phyloP scores from a whole-genome alignment of 2,888 invertebrate species.

The Nasonia oneida region DNA sequence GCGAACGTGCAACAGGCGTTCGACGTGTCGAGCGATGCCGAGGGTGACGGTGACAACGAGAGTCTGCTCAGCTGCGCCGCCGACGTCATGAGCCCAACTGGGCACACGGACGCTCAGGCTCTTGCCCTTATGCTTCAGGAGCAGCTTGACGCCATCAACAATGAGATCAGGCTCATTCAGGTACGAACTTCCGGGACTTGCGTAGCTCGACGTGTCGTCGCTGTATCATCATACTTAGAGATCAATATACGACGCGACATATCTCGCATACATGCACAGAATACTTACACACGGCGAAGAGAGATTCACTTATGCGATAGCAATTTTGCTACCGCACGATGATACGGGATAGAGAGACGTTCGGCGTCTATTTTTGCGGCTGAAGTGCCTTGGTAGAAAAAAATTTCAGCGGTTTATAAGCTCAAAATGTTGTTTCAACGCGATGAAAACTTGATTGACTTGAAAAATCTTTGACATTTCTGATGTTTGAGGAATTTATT shows the following conservation, averaged over 20 bases:
- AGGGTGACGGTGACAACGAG: conserved; percentile 88
- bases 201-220: neutral
- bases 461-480: too few relatives aligned
- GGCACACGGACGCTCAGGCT: conserved; percentile 95
- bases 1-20: conserved; percentile 96
- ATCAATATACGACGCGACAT: conserved; percentile 5
- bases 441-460: neutral
- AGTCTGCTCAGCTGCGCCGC: conserved; percentile 86
- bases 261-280: conserved; percentile 21
- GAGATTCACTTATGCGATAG: conserved; percentile 12
- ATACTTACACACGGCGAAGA: conserved; percentile 24
- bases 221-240: neutral
- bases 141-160: conserved; percentile 99
- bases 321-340: conserved; percentile 5
- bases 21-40: conserved; percentile 93
- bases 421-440: neutral
- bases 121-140: conserved; percentile 99
- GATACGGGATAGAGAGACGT: conserved; percentile 10
- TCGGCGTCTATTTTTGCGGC: neutral
- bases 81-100: conserved; percentile 86
- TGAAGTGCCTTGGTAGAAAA: conserved; percentile 18
- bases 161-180: conserved; percentile 91
- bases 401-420: conserved; percentile 2
- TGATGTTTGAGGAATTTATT: too few relatives aligned
- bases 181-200: conserved; percentile 70